Percentiles rank a stretch among this genome's conserved stretches.
Conservation (phyloP, 2,888 invertebrate species). For the Mesorhabditis spiculigera region DNA sequence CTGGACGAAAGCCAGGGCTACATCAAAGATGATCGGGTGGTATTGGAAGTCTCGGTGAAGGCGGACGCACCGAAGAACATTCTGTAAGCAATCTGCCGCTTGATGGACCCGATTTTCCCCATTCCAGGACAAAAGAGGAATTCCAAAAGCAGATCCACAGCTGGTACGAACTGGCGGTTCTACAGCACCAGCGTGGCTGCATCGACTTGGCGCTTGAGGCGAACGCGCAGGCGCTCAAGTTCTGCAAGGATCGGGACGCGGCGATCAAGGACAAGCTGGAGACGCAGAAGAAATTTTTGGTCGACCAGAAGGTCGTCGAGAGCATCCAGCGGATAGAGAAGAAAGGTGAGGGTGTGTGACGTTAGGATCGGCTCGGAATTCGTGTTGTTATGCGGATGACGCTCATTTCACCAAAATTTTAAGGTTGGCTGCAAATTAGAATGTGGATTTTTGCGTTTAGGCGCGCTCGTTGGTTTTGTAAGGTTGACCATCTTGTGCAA, state of each 20-base stretch:
- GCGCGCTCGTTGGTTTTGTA: no score
- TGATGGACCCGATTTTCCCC: neutral
- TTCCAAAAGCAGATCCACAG: constrained; percentile 51
- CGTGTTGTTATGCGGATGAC: neutral
- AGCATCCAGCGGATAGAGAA: constrained; percentile 55
- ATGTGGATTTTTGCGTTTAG: no score
- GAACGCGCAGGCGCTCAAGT: constrained; percentile 50
- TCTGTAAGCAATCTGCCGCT: constrained; percentile 60
- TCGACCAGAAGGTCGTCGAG: constrained; percentile 49
- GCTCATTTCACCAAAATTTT: no score
- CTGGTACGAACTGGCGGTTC: constrained; percentile 48
- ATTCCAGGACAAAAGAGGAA: constrained; percentile 39
- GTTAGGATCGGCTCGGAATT: constrained; percentile 12
- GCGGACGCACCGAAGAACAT: constrained; percentile 67
- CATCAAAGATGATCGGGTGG: constrained; percentile 81
- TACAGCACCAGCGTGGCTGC: constrained; percentile 46
- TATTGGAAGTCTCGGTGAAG: constrained; percentile 72
- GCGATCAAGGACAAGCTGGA: constrained; percentile 38
- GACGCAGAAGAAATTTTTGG: constrained; percentile 38
- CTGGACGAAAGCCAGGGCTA: constrained; percentile 86
- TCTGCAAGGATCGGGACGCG: constrained; percentile 55
- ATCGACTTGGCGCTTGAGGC: constrained; percentile 56
- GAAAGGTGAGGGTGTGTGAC: constrained; percentile 11
- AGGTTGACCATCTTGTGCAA: no score
- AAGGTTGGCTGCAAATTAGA: no score